phyloP scores from a whole-genome alignment of 2,113 vertebrate species.

The Onychostruthus taczanowskii region DNA sequence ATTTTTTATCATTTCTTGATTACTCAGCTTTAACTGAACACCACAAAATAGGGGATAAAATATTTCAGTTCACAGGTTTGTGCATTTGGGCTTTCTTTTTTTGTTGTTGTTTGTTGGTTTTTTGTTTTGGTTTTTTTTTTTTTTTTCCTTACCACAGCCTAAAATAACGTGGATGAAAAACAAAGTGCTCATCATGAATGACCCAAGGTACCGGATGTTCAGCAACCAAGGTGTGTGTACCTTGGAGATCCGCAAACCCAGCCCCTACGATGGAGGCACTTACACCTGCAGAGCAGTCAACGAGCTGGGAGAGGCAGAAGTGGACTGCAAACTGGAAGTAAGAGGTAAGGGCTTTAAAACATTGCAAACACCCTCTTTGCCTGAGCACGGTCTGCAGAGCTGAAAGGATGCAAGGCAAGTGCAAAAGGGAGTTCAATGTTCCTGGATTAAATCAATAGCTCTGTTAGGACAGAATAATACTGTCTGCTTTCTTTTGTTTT shows the following conservation, averaged over 20 bases:
- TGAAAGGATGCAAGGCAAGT: not conserved
- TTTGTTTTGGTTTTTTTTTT: not conserved
- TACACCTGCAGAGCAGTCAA: slow-evolving; percentile 93
- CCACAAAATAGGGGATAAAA: not conserved
- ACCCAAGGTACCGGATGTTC: slow-evolving; percentile 96
- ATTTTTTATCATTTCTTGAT: not conserved
- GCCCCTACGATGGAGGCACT: slow-evolving; percentile 90
- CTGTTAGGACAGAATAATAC: not conserved
- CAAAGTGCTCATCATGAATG: slow-evolving; percentile 87
- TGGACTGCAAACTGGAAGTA: slow-evolving; percentile 96
- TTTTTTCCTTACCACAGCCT: slow-evolving; percentile 74
- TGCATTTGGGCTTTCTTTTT: not conserved
- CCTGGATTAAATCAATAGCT: not conserved
- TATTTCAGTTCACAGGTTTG: not conserved
- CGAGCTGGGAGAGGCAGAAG: slow-evolving; percentile 87
- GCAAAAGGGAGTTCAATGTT: not conserved
- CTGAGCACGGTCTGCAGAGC: not conserved
- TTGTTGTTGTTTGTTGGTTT: not conserved
- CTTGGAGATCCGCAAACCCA: slow-evolving; percentile 96
- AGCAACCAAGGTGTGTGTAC: slow-evolving; percentile 96
- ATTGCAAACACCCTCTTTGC: not conserved
- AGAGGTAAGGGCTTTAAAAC: slow-evolving; percentile 83
- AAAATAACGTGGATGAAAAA: slow-evolving; percentile 99
- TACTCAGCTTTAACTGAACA: not conserved
- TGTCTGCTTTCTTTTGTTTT: not conserved